phyloP scores from a whole-genome alignment of 2,888 invertebrate genomes.

The Drosophila nigricruria region DNA sequence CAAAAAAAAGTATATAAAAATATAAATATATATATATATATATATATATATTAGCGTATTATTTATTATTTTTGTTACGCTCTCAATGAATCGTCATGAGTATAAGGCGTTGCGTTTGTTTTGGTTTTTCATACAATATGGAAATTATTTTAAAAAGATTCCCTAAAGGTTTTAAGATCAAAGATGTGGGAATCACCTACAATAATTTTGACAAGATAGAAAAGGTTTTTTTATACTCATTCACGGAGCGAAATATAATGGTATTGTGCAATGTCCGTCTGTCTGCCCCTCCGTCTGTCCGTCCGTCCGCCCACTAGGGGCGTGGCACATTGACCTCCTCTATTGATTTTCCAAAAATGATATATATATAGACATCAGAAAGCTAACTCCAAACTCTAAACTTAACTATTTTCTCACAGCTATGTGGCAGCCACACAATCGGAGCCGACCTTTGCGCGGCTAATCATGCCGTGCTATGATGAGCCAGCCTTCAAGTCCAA shows the following conservation, averaged over 20 bases:
- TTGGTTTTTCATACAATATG: not conserved
- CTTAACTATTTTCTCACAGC: conserved; percentile 45
- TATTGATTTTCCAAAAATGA: no score
- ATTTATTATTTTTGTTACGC: conserved; percentile 29
- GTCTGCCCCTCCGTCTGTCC: no score
- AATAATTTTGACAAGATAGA: not conserved
- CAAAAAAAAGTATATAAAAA: conserved; percentile 11
- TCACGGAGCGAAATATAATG: no score
- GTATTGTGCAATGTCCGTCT: no score
- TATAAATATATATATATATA: not conserved
- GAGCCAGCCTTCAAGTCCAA: conserved; percentile 90
- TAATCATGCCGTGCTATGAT: conserved; percentile 92
- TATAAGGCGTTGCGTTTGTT: conserved; percentile 22
- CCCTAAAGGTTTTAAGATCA: not conserved
- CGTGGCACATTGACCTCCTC: no score
- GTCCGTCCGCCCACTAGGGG: no score
- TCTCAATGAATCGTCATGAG: conserved; percentile 15
- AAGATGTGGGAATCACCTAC: not conserved
- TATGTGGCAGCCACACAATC: conserved; percentile 89
- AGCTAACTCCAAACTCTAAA: no score
- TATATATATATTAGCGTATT: conserved; percentile 11
- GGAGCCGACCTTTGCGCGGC: conserved; percentile 88
- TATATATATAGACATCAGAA: no score
- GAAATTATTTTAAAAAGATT: not conserved
- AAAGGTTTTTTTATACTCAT: no score